These are phyloP conservation scores for Axis porcinus DNA, from an alignment of 2,113 vertebrate species.

Conservation along the genomic window DNA sequence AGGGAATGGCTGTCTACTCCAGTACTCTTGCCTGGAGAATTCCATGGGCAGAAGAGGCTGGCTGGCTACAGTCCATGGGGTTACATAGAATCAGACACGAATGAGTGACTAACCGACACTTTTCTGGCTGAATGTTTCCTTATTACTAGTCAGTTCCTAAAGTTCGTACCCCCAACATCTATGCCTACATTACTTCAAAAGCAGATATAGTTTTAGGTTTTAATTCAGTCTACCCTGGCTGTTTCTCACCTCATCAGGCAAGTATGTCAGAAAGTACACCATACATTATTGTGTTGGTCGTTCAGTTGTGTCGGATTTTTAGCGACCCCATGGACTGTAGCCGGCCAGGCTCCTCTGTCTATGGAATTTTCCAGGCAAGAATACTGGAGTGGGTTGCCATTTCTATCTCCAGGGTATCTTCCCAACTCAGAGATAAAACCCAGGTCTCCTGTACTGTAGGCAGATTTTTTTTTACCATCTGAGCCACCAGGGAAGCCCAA, in stretches of 20 bases:
- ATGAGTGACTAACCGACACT: not conserved
- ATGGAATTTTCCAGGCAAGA: not conserved
- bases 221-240: not conserved
- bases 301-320: not conserved
- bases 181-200: not conserved
- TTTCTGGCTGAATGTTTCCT: not conserved
- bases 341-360: not conserved
- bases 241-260: not conserved
- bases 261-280: not conserved
- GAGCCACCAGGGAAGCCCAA: not conserved
- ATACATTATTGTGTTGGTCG: not conserved
- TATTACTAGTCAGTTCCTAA: not conserved
- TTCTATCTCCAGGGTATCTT: not conserved
- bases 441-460: not conserved
- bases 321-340: not conserved
- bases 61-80: not conserved
- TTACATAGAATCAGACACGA: rapidly evolving
- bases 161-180: not conserved
- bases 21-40: not conserved
- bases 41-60: not conserved
- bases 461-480: not conserved
- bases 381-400: not conserved
- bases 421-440: not conserved
- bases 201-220: not conserved
- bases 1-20: not conserved